Evolutionary conservation across 2,797 vertebrate genomes (phyloP).

Genomic region (Artibeus lituratus): DNA sequence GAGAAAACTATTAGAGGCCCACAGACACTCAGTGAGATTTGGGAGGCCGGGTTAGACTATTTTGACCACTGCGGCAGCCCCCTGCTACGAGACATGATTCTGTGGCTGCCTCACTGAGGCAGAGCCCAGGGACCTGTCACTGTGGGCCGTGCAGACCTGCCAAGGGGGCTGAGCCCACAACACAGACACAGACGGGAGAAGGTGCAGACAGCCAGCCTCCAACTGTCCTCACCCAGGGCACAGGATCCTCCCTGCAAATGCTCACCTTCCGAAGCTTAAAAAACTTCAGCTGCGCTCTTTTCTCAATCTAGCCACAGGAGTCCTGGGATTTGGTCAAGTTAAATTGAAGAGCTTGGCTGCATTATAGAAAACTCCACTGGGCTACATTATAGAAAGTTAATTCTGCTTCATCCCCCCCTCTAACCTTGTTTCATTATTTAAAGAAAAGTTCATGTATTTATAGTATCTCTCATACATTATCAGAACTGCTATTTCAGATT

Average conservation of each 20-base stretch:
- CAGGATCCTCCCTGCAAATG: not conserved
- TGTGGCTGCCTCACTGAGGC: accelerated
- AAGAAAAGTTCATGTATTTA: not conserved
- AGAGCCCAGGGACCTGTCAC: not conserved
- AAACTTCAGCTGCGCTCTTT: not conserved
- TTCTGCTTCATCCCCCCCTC: not conserved
- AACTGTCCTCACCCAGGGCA: accelerated
- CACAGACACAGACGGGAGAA: not conserved
- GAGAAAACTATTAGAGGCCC: not conserved
- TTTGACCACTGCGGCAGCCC: not conserved
- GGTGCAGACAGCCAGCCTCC: accelerated
- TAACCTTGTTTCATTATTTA: not conserved
- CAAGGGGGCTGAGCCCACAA: accelerated
- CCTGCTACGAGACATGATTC: not conserved
- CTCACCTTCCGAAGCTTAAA: not conserved
- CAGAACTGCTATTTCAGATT: not conserved
- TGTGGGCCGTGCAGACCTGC: too few species aligned
- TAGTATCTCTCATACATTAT: not conserved
- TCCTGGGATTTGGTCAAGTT: not conserved
- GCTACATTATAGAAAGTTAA: not conserved
- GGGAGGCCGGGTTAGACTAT: too few species aligned
- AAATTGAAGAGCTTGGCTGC: not conserved
- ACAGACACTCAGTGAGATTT: not conserved
- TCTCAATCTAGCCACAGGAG: not conserved
- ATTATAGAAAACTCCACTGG: too few species aligned